Evolutionary conservation across 2,888 invertebrate species (phyloP), one percentile per base, ranked within the genome.

Genomic region (Latrodectus hesperus): DNA sequence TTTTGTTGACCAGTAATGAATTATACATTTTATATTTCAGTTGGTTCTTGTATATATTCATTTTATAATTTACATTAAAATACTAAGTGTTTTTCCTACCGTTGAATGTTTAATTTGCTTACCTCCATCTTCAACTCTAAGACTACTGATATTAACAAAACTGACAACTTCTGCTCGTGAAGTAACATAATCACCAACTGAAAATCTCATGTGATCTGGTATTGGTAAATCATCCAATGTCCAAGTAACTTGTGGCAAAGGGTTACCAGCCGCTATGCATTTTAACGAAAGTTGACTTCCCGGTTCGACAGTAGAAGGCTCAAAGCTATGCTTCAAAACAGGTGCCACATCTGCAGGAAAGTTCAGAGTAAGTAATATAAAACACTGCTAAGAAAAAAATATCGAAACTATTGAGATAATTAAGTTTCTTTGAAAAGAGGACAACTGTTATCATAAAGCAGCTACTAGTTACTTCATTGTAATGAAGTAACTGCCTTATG

Each of bases 261-360:
- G 91, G 16, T 90, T 90, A 11, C 91, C 91, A 14, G 90, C 89
- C 2, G 91, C 91, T 53, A 90, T 90, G 84, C 91, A 91, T 80
- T 91, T 90, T n/a, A 91, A 86, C 16, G 91, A 91, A 14, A 91
- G 82, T 10, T 87, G 81, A 14, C 89, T 88, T 9, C 91, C 91
- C 6, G 91, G 91, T 92, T 97, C 97, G 88, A 98, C 93, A 16
- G 97, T 98, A 93, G 97, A 97, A 92, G 97, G 97, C 85, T 96
- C 96, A 93, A 98, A 98, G 95, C 96, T 96, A 93, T 96, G 96
- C 26, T 91, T 88, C 22, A 93, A 90, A 53, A 91, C 90, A 9
- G 93, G 93, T 64, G 91, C 91, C 9, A 92, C 92, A 87, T 92
- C 93, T 93, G 90, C 78, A 76, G 77, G 11, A 26, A 22, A 49